A percentile compares a stretch with the other conserved stretches of the same genome.
These are phyloP conservation scores for Escarpia spicata DNA, from an alignment of 2,888 invertebrate genomes.

Conservation along the genomic window DNA sequence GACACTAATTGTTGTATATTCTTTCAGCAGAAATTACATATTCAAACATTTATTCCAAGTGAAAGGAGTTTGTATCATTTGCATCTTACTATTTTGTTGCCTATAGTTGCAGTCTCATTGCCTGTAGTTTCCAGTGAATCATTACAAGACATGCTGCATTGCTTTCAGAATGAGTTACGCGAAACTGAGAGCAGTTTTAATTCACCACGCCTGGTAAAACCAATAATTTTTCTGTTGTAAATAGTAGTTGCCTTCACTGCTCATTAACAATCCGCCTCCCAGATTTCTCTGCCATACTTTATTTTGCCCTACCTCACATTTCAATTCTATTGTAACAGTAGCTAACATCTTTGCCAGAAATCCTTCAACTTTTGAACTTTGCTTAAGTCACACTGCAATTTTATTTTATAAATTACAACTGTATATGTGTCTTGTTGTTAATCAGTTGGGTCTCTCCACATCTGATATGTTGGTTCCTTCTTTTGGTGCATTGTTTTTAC, in stretches of 20 bases:
- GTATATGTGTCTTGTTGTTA: background rate
- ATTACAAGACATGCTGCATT: background rate
- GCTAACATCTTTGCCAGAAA: background rate
- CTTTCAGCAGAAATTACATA: background rate
- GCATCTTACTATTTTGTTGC: background rate
- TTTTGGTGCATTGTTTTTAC: background rate
- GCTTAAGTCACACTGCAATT: background rate
- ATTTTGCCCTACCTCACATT: background rate
- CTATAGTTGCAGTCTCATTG: background rate
- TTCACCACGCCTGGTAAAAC: background rate
- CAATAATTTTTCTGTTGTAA: background rate
- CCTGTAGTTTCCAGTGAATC: background rate
- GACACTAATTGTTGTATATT: background rate
- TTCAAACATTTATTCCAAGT: background rate
- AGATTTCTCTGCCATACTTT: background rate
- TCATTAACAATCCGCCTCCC: background rate
- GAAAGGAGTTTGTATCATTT: background rate
- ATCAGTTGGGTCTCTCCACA: background rate
- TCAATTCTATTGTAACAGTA: background rate
- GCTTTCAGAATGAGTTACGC: background rate
- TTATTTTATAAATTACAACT: background rate
- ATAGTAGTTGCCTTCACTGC: background rate
- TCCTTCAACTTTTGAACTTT: background rate
- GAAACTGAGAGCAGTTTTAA: slow-evolving; percentile 1
- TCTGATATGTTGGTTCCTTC: background rate